phyloP scores from a whole-genome alignment of 2,797 vertebrate genomes.

The Orestias chungarensis region DNA sequence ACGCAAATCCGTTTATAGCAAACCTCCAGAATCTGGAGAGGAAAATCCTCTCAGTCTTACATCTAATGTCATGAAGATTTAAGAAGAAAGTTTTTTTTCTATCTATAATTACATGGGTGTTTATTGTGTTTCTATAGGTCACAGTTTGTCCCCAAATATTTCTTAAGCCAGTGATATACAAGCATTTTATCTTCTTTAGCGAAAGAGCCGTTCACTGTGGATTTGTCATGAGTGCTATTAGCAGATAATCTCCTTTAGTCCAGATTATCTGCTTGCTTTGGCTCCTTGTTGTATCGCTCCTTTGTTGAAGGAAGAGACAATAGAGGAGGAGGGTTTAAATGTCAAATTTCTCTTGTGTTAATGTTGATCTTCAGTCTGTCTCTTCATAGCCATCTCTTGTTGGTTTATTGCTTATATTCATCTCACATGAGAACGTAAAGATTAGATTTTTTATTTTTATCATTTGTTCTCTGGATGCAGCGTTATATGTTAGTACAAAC shows the following conservation, averaged over 20 bases:
- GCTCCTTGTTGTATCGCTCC: constrained; percentile 29
- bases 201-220: constrained; percentile 43
- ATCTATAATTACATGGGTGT: constrained; percentile 33
- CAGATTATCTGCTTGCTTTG: constrained; percentile 68
- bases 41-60: constrained; percentile 63
- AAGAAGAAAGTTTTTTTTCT: constrained; percentile 38
- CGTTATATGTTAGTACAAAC: neutral
- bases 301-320: constrained; percentile 40
- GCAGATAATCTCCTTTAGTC: constrained; percentile 69
- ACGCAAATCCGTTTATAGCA: constrained; percentile 64
- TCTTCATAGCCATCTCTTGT: constrained; percentile 49
- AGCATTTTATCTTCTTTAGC: constrained; percentile 52
- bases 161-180: constrained; percentile 36
- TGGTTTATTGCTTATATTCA: constrained; percentile 4
- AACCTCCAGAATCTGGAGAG: constrained; percentile 51
- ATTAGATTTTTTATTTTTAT: constrained; percentile 12
- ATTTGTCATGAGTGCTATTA: constrained; percentile 55
- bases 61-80: constrained; percentile 71
- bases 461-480: neutral
- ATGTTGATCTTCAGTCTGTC: constrained; percentile 24
- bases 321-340: constrained; percentile 55
- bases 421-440: constrained; percentile 6
- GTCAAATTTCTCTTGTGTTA: constrained; percentile 58
- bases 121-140: constrained; percentile 28
- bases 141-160: constrained; percentile 30